Percentiles rank a stretch among this genome's conserved stretches.
Conservation (phyloP, 2,888 invertebrate species). For the Trichopoda pennipes region DNA sequence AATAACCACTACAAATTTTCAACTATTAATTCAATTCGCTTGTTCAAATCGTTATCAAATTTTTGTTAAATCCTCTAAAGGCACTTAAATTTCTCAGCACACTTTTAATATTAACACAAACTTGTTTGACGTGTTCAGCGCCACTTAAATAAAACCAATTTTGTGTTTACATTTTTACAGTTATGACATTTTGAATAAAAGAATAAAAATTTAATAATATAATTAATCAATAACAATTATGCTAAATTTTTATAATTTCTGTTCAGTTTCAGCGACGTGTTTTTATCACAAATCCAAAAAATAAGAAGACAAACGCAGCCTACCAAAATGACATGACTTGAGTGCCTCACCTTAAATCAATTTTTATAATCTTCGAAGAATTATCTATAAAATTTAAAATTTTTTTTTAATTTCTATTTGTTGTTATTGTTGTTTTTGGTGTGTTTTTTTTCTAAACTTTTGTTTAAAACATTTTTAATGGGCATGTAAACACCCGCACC, state of each 20-base stretch:
- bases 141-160: constrained; percentile 14
- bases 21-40: too few relatives aligned
- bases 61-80: neutral
- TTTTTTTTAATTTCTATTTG: constrained; percentile 25
- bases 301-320: constrained; percentile 42
- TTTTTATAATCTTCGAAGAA: constrained; percentile 65
- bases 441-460: constrained; percentile 12
- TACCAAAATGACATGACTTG: constrained; percentile 56
- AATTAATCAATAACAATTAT: constrained; percentile 56
- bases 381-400: constrained; percentile 37
- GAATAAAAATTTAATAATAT: constrained; percentile 10
- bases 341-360: constrained; percentile 67
- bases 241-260: constrained; percentile 38
- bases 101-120: constrained; percentile 18
- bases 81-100: constrained; percentile 11
- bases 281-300: constrained; percentile 20
- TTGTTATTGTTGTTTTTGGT: constrained; percentile 28
- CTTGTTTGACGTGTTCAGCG: constrained; percentile 3
- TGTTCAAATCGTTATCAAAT: neutral
- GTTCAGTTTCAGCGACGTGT: constrained; percentile 16
- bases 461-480: constrained; percentile 43
- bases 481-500: constrained; percentile 66
- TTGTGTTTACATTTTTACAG: constrained; percentile 12
- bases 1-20: too few relatives aligned
- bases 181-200: constrained; percentile 46